Percentiles rank a stretch among this genome's conserved stretches.
Conservation (phyloP, 2,113 vertebrate genomes). For the Steatornis caripensis region DNA sequence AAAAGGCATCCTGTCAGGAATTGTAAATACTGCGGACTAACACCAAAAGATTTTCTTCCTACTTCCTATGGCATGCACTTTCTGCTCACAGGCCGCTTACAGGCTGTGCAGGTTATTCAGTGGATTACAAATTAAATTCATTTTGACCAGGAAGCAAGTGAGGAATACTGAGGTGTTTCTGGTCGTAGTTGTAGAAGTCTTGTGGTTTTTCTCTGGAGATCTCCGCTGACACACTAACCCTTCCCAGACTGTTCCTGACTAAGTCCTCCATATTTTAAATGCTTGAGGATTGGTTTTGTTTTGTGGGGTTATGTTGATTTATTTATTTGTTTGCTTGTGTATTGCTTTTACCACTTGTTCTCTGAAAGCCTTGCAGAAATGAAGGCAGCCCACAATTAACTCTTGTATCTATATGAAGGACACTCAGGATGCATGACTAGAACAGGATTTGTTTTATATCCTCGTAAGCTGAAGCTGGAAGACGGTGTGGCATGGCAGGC, state of each 20-base stretch:
- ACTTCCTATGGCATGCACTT: not conserved
- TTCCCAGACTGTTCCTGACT: not conserved
- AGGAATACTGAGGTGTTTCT: not conserved
- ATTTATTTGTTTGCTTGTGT: not conserved
- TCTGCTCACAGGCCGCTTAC: not conserved
- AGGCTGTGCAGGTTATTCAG: not conserved
- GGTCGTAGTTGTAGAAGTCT: not conserved
- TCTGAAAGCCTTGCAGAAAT: not conserved
- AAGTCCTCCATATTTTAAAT: fast-evolving
- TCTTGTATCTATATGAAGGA: not conserved
- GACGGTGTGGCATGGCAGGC: fast-evolving
- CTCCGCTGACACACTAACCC: too few species aligned
- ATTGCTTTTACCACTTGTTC: not conserved
- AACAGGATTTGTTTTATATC: not conserved
- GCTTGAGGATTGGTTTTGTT: not conserved
- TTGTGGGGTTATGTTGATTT: not conserved
- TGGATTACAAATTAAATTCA: not conserved
- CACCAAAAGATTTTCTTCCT: not conserved
- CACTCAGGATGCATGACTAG: not conserved
- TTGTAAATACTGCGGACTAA: slow-evolving; percentile 40
- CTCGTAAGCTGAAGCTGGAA: not conserved
- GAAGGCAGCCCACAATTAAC: not conserved
- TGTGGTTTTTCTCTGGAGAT: not conserved
- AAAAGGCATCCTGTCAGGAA: slow-evolving; percentile 63
- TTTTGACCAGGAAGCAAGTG: not conserved